Conservation (phyloP, 92 coral and sea anemone genomes). For the Porites evermanni region DNA sequence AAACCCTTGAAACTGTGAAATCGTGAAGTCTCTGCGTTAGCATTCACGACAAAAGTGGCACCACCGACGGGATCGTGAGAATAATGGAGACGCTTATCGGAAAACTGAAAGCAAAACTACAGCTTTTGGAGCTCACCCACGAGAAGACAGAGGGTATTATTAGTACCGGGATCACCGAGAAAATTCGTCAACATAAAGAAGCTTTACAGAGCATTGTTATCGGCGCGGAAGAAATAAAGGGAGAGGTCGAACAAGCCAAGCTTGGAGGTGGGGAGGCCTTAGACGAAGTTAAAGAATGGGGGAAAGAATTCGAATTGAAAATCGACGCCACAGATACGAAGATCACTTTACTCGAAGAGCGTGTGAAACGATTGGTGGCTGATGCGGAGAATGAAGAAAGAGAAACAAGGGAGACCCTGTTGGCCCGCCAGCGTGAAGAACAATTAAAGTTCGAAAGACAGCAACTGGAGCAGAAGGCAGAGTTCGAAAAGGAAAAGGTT, state of each 20-base stretch:
- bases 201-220: conserved; percentile 26
- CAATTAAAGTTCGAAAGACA: conserved; percentile 43
- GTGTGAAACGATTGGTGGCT: conserved; percentile 24
- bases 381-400: conserved; percentile 38
- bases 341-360: neutral
- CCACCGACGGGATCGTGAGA: conserved; percentile 28
- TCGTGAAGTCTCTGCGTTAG: no score
- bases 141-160: conserved; percentile 37
- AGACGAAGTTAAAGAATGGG: conserved; percentile 55
- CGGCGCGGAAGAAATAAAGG: conserved; percentile 39
- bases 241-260: conserved; percentile 37
- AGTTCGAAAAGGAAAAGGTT: conserved; percentile 2
- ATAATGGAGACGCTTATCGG: conserved; percentile 4
- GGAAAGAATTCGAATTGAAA: conserved; percentile 39
- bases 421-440: conserved; percentile 46
- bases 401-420: conserved; percentile 19
- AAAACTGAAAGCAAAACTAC: conserved; percentile 44
- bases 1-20: no score
- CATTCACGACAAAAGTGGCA: conserved; percentile 1
- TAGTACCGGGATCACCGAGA: conserved; percentile 31
- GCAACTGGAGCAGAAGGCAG: conserved; percentile 32
- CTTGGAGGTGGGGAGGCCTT: conserved; percentile 31
- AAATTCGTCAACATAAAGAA: conserved; percentile 48
- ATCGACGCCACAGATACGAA: conserved; percentile 32
- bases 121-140: conserved; percentile 36